Percentiles rank a stretch among this genome's conserved stretches.
phyloP scores from a whole-genome alignment of 1,140 invertebrate genomes.

The Drosophila elegans region DNA sequence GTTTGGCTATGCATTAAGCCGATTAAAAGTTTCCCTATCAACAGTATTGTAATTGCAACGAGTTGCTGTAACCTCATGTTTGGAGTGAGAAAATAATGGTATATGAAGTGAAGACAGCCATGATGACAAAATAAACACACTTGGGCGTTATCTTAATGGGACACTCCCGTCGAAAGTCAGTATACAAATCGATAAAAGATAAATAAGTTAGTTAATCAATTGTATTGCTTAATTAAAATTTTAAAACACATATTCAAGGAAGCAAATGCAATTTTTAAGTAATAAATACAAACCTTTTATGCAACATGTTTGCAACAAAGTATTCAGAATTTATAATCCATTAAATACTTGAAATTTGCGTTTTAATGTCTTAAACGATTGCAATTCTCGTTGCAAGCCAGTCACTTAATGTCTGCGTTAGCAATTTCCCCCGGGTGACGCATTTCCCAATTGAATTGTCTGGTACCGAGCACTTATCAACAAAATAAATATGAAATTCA shows the following conservation, averaged over 20 bases:
- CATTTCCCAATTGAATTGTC: neutral
- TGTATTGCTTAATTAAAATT: too few relatives aligned
- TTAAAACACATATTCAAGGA: too few relatives aligned
- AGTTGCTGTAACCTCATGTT: slow-evolving; percentile 22
- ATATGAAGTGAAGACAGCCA: slow-evolving; percentile 4
- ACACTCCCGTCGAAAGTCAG: too few relatives aligned
- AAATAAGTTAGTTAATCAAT: too few relatives aligned
- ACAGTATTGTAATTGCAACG: slow-evolving; percentile 35
- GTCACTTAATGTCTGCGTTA: neutral
- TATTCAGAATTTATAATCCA: neutral
- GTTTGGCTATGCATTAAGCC: slow-evolving; percentile 34
- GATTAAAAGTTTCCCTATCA: slow-evolving; percentile 61
- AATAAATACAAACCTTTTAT: too few relatives aligned
- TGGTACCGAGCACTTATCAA: neutral
- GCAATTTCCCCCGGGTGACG: neutral
- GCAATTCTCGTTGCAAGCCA: neutral
- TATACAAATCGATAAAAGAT: too few relatives aligned
- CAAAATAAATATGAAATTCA: neutral
- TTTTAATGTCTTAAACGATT: neutral
- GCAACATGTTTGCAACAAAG: too few relatives aligned
- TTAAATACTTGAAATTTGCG: neutral
- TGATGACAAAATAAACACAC: neutral
- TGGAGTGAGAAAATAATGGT: neutral
- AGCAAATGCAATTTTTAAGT: too few relatives aligned
- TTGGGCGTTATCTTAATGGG: too few relatives aligned